phyloP scores from a whole-genome alignment of 1,140 invertebrate genomes.

The Andrena cerasifolii region DNA sequence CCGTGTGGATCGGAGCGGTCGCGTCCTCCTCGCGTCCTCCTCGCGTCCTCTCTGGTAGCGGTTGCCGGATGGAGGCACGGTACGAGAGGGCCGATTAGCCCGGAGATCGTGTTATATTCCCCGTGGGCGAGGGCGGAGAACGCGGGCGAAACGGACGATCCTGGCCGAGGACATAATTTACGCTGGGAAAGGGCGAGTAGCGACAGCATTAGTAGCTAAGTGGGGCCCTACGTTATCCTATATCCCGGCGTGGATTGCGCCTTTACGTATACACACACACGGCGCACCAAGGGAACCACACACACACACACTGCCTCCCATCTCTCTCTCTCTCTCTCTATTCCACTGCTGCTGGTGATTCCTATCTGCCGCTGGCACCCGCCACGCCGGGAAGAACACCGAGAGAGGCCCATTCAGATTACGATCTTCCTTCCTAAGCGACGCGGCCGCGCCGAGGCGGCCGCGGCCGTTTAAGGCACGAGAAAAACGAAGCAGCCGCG shows the following conservation, averaged over 20 bases:
- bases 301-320: slow-evolving; percentile 28
- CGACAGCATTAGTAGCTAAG: slow-evolving; percentile 80
- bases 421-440: slow-evolving; percentile 65
- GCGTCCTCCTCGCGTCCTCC: background rate
- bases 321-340: too few species aligned
- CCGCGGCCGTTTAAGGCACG: slow-evolving; percentile 56
- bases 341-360: slow-evolving; percentile 41
- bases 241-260: slow-evolving; percentile 67
- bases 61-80: slow-evolving; percentile 47
- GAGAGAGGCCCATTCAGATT: slow-evolving; percentile 66
- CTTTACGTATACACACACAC: slow-evolving; percentile 46
- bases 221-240: slow-evolving; percentile 78
- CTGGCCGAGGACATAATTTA: slow-evolving; percentile 77
- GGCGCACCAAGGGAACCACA: slow-evolving; percentile 36
- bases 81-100: slow-evolving; percentile 65
- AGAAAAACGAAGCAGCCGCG: slow-evolving; percentile 42
- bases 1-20: background rate
- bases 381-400: slow-evolving; percentile 63
- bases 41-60: slow-evolving; percentile 43
- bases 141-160: slow-evolving; percentile 66
- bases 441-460: slow-evolving; percentile 18
- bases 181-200: slow-evolving; percentile 73
- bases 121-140: slow-evolving; percentile 52
- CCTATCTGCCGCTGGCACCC: slow-evolving; percentile 69
- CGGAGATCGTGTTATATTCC: slow-evolving; percentile 61